phyloP scores from a whole-genome alignment of 2,888 invertebrate genomes.

The Ganaspis brasiliensis region DNA sequence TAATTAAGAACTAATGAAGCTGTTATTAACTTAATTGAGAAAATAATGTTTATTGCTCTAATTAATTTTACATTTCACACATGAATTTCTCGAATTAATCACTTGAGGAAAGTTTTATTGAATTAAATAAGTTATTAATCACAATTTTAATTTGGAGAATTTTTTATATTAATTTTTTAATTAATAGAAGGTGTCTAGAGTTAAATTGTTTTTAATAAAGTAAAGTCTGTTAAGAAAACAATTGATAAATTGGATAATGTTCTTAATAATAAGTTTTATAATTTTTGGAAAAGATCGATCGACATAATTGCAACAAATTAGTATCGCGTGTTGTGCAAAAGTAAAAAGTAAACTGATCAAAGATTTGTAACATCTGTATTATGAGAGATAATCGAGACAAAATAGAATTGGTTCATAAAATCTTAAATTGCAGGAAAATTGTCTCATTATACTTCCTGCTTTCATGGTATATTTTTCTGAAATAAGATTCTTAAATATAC shows the following conservation, averaged over 20 bases:
- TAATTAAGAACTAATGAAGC: neutral
- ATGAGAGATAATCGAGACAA: neutral
- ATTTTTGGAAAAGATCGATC: neutral
- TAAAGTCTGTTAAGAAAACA: neutral
- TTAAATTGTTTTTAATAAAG: no score
- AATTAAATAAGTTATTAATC: no score
- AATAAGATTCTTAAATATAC: no score
- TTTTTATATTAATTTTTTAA: no score
- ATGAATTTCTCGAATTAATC: no score
- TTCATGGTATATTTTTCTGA: no score
- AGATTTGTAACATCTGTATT: constrained; percentile 11
- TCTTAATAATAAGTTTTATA: neutral
- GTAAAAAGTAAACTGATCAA: neutral
- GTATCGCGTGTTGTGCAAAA: constrained; percentile 5
- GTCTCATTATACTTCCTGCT: no score
- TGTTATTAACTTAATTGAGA: neutral
- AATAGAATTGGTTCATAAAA: neutral
- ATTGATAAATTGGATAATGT: neutral
- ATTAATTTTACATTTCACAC: neutral
- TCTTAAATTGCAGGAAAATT: neutral
- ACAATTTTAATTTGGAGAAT: no score
- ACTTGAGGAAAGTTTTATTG: no score
- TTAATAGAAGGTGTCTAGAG: no score
- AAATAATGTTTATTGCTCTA: neutral
- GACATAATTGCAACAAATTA: constrained; percentile 11